Evolutionary conservation across 2,888 invertebrate genomes (phyloP), one percentile per base, ranked within the genome.

Genomic region (Daptonema setosum): DNA sequence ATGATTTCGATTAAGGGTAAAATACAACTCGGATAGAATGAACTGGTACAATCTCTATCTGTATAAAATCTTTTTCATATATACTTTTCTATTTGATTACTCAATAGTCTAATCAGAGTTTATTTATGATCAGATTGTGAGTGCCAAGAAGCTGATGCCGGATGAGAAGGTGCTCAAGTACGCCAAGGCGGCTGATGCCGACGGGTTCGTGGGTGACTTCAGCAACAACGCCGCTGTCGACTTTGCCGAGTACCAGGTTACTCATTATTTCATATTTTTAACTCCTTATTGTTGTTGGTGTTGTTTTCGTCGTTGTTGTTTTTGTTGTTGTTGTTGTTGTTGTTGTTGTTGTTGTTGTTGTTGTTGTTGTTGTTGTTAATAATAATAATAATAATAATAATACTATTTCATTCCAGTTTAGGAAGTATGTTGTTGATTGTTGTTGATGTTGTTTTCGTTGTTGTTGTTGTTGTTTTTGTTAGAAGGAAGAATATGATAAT

Each of bases 171-270:
- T 71, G 3, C 60, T 70, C 22, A 64, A 63, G 54, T 72, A 66
- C 58, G 64, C 63, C 51, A 54, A 63, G 41, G 67, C 65, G 54
- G 47, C 48, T 0, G 71, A 71, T 57, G 5, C 28, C 3, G 67
- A 71, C 54, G 71, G 71, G 5, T 63, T 70, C 1, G 54, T 60
- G 2, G 58, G 67, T 0, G 66, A 70, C 51, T 57, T 70, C 17
- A 8, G 24, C 20, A 25, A 20, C 24, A 35, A 35, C 30, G 24
- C 41, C 22, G 25, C 3, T 2, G 35, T 50, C 5, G 25, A 50
- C 25, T 26, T 8, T 20, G 26, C 26, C 25, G 22, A 11, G 8
- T 50, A 50, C 26, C 50, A 50, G 50, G 26, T 50, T 24, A 50
- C 35, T n/a, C n/a, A n/a, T n/a, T n/a, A n/a, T n/a, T n/a, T n/a